These are phyloP conservation scores for Poeciliopsis retropinna DNA, from an alignment of 2,113 vertebrate species.

Conservation along the genomic window DNA sequence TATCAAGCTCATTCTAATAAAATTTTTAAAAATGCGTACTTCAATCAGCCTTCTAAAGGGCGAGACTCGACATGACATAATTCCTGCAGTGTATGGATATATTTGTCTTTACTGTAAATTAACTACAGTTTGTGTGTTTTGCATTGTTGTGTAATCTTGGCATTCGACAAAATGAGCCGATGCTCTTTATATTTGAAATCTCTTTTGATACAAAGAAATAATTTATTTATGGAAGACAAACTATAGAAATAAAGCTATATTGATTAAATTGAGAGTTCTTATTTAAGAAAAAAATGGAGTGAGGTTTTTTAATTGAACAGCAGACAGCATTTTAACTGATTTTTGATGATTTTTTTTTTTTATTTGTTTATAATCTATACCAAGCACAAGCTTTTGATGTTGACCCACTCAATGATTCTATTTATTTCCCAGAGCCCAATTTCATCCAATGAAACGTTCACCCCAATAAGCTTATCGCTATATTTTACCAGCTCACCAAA, in stretches of 20 bases:
- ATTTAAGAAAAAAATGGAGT: constrained; percentile 74
- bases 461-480: constrained; percentile 92
- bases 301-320: constrained; percentile 46
- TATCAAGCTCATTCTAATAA: constrained; percentile 75
- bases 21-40: constrained; percentile 76
- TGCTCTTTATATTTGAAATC: constrained; percentile 79
- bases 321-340: constrained; percentile 77
- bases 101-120: constrained; percentile 83
- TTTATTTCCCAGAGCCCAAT: constrained; percentile 93
- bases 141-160: constrained; percentile 15
- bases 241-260: constrained; percentile 81
- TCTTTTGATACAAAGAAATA: constrained; percentile 88
- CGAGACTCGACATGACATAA: constrained; percentile 78
- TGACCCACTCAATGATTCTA: constrained; percentile 86
- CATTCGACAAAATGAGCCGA: constrained; percentile 59
- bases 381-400: constrained; percentile 74
- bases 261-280: constrained; percentile 76
- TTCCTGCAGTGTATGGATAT: constrained; percentile 83
- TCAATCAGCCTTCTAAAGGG: constrained; percentile 72
- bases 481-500: constrained; percentile 90
- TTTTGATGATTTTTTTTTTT: constrained; percentile 30
- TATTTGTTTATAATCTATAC: constrained; percentile 64
- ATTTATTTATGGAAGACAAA: constrained; percentile 87
- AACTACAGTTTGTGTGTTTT: constrained; percentile 35
- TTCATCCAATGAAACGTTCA: constrained; percentile 89